These are phyloP conservation scores for Karalla daura DNA, from an alignment of 2,797 vertebrate species.

Conservation along the genomic window DNA sequence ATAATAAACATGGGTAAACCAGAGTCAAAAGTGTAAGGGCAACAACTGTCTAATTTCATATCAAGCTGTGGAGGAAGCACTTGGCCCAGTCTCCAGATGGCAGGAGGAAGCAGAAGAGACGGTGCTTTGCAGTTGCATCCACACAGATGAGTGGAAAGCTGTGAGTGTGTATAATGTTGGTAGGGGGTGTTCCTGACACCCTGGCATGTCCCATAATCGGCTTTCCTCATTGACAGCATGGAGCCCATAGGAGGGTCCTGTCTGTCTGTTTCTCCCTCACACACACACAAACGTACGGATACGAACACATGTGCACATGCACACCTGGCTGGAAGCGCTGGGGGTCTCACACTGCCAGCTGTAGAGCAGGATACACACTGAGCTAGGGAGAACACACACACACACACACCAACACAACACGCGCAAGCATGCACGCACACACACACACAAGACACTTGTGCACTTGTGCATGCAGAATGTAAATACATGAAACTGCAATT, in stretches of 20 bases:
- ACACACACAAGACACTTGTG: constrained; percentile 26
- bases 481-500: constrained; percentile 23
- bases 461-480: constrained; percentile 24
- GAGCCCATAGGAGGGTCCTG: constrained; percentile 60
- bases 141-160: constrained; percentile 73
- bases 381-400: constrained; percentile 48
- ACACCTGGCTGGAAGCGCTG: constrained; percentile 60
- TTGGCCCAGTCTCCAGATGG: constrained; percentile 65
- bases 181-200: constrained; percentile 74
- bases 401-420: too few relatives aligned
- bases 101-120: constrained; percentile 54
- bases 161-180: constrained; percentile 62
- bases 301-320: constrained; percentile 42
- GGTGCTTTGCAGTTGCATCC: constrained; percentile 50
- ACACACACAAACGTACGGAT: constrained; percentile 18
- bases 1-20: constrained; percentile 32
- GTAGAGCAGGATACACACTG: constrained; percentile 66
- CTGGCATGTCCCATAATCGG: constrained; percentile 75
- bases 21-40: constrained; percentile 21
- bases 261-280: constrained; percentile 44
- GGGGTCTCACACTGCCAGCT: constrained; percentile 60
- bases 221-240: constrained; percentile 72
- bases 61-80: constrained; percentile 58
- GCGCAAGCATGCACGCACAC: constrained; percentile 35
- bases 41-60: constrained; percentile 50